A percentile compares a stretch with the other conserved stretches of the same genome.
These are phyloP conservation scores for Xenus cinereus DNA, from an alignment of 2,113 vertebrate species.

Conservation along the genomic window DNA sequence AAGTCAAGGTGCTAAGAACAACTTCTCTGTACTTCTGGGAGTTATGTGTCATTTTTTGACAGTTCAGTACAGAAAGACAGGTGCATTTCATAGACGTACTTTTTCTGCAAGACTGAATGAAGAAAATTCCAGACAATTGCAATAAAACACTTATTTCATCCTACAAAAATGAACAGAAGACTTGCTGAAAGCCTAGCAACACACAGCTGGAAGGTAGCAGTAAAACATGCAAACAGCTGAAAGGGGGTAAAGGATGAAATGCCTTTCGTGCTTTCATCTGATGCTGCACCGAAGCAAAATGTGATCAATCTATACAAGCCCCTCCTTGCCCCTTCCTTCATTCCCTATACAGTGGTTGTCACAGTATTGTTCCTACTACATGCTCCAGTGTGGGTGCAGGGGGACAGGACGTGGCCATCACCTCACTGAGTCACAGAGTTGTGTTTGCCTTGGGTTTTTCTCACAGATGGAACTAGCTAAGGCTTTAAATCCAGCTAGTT, in stretches of 20 bases:
- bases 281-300: not conserved
- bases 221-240: not conserved
- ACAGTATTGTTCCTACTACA: rapidly evolving
- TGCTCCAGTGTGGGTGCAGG: rapidly evolving
- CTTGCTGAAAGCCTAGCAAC: not conserved
- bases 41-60: conserved; percentile 6
- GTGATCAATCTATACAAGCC: not conserved
- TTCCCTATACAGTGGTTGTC: not conserved
- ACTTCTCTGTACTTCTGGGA: not conserved
- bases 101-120: conserved; percentile 28
- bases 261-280: not conserved
- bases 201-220: not conserved
- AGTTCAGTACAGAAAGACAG: not conserved
- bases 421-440: not conserved
- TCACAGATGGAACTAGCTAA: not conserved
- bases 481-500: not conserved
- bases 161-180: not conserved
- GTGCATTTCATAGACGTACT: not conserved
- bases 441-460: not conserved
- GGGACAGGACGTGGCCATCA: not conserved
- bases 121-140: not conserved
- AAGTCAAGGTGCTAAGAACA: not conserved
- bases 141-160: conserved; percentile 1
- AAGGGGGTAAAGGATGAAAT: not conserved
- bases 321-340: not conserved